Base-by-base conservation (phyloP, 2,113 vertebrate species). In the Poeciliopsis retropinna region DNA sequence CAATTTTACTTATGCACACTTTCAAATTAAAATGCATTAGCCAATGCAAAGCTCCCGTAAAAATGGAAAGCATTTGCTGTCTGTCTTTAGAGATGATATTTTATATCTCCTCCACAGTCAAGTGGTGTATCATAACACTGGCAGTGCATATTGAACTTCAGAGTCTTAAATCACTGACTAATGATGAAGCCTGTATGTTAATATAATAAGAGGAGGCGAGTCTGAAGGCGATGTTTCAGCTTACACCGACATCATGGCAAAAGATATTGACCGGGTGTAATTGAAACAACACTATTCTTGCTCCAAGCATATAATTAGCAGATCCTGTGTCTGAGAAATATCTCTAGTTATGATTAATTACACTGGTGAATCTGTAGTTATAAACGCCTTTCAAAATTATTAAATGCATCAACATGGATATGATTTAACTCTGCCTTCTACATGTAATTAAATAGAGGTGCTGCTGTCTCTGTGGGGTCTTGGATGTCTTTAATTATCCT, bases 251-350 rank as follows among this genome's bases (percentile, higher is more conserved):
- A 89, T 87, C 79, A 89, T 64, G 83, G 89, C 66, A 82, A 79
- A 83, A 85, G 66, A 67, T 89, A 93, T 92, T 67, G 92, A 93
- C 89, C 70, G 8, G 12, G 12, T 81, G 84, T 87, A 92, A 90
- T 90, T 86, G 84, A 90, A 87, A 83, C 75, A 84, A 80, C 71
- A 76, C 78, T 78, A 69, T 81, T 86, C 78, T 67, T 41, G 88
- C 88, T 90, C 81, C 72, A 67, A 64, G 77, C 78, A 27, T 88
- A 84, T 85, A 89, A 90, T 91, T 93, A 88, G 84, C 78, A 86
- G 83, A 89, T 92, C 84, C 85, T 84, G 83, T 88, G 88, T 90
- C 87, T 90, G 78, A 80, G 78, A 92, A 87, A 86, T 82, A 80
- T 88, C 86, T 87, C 67, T 71, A 75, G 19, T 60, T 85, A 80